Evolutionary conservation across 2,888 invertebrate species (phyloP), one percentile per base, ranked within the genome.

Genomic region (Hofmannophila pseudospretella): DNA sequence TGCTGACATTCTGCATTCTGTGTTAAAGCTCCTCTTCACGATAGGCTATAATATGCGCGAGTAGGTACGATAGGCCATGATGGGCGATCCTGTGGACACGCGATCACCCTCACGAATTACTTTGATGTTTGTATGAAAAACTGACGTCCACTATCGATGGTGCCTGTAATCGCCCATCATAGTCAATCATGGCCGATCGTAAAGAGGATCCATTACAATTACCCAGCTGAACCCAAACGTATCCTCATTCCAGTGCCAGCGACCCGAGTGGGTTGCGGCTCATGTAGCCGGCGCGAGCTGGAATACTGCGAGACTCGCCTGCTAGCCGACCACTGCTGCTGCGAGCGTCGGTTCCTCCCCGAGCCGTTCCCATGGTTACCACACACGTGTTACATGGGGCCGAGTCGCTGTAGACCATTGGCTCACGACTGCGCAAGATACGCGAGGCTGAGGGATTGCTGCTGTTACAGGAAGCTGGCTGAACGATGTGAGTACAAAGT

Each of bases 301-400:
- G 84, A 79, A 54, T 92, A 92, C 73, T 92, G 92, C 71, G 76
- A 82, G 54, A 84, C 89, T 45, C 79, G 79, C 13, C 88, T 89
- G 56, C 84, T 92, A 48, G 74, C 76, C 7, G 84, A 84, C 71
- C 84, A 85, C 74, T 84, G 84, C 69, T 84, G 85, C 70, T 85
- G 82, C 70, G 84, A 85, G 67, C 89, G 91, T 49, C 86, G 85
- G 58, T 85, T 88, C 64, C 82, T 88, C 62, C 87, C 87, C 38
- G 92, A 92, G 77, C 88, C 89, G 23, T 89, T 92, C 62, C 90
- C 89, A 12, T 92, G 90, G 81, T 87, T 92, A 49, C 90, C 91
- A 46, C 92, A 92, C 75, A 89, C 90, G 1, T 92, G 92, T 74
- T 91, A 89, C 72, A 60, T 90, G 54, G 91, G 91, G 27, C 84